These are phyloP conservation scores for Meriones unguiculatus DNA, from an alignment of 2,113 vertebrate genomes.

Conservation along the genomic window DNA sequence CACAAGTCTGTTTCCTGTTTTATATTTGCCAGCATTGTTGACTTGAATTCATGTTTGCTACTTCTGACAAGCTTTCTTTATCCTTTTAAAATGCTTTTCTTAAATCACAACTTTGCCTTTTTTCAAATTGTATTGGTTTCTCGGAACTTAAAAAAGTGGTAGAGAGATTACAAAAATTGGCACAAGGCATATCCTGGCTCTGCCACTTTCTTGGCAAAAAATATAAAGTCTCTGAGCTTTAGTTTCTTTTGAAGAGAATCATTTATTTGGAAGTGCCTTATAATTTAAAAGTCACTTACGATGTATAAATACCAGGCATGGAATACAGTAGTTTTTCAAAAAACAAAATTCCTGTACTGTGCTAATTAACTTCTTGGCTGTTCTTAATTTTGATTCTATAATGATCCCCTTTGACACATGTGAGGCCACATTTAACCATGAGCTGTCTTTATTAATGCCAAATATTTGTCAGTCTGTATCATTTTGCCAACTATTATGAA, in stretches of 20 bases:
- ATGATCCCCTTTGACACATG: background rate
- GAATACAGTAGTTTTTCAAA: background rate
- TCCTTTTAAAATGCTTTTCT: background rate
- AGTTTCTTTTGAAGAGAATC: background rate
- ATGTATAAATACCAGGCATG: background rate
- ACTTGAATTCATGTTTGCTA: background rate
- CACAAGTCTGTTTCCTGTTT: background rate
- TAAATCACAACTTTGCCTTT: background rate
- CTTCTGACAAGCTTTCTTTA: background rate
- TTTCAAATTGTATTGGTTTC: background rate
- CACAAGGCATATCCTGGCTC: background rate
- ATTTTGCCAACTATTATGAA: background rate
- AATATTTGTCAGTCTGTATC: background rate
- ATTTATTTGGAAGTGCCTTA: background rate
- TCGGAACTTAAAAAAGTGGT: background rate
- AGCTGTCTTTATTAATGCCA: background rate
- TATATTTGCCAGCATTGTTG: background rate
- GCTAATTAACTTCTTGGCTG: constrained; percentile 22
- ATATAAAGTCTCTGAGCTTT: background rate
- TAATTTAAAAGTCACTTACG: background rate
- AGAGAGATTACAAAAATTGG: background rate
- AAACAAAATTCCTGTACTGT: background rate
- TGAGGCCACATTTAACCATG: background rate
- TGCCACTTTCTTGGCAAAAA: background rate
- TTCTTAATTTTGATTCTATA: constrained; percentile 20